phyloP scores from a whole-genome alignment of 2,113 vertebrate species.

The Tragulus kanchil region DNA sequence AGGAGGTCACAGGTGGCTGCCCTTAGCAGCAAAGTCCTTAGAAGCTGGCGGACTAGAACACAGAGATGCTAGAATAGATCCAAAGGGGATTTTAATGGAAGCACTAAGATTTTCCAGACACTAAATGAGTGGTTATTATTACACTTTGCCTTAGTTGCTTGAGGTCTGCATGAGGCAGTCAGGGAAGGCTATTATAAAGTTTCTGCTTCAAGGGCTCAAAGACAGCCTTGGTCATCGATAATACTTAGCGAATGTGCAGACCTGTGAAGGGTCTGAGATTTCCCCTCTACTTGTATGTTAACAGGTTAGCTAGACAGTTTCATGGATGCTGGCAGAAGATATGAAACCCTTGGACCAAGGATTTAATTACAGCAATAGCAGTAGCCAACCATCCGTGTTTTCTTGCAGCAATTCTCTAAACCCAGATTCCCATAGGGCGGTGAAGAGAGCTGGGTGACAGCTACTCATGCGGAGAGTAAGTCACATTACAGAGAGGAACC shows the following conservation, averaged over 20 bases:
- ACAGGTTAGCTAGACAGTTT: slow-evolving; percentile 4
- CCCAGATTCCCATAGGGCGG: background rate
- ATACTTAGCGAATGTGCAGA: slow-evolving; percentile 51
- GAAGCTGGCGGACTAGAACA: background rate
- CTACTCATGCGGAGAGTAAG: background rate
- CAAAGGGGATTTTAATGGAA: background rate
- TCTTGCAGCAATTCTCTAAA: background rate
- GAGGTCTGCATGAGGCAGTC: background rate
- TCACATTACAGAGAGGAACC: background rate
- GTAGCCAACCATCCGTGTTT: background rate
- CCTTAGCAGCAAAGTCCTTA: background rate
- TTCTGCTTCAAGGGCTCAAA: slow-evolving; percentile 48
- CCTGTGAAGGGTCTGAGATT: background rate
- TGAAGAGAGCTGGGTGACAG: background rate
- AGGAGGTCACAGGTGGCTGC: background rate
- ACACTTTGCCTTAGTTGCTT: background rate
- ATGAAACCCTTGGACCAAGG: background rate
- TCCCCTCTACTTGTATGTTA: background rate
- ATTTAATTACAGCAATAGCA: background rate
- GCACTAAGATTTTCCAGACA: background rate
- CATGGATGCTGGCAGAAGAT: background rate
- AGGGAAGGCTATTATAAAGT: background rate
- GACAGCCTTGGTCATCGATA: slow-evolving; percentile 5
- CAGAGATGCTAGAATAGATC: background rate
- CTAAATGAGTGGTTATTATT: background rate